Evolutionary conservation across 2,888 invertebrate genomes (phyloP), one percentile per base, ranked within the genome.

Genomic region (Protodeltote pygarga): DNA sequence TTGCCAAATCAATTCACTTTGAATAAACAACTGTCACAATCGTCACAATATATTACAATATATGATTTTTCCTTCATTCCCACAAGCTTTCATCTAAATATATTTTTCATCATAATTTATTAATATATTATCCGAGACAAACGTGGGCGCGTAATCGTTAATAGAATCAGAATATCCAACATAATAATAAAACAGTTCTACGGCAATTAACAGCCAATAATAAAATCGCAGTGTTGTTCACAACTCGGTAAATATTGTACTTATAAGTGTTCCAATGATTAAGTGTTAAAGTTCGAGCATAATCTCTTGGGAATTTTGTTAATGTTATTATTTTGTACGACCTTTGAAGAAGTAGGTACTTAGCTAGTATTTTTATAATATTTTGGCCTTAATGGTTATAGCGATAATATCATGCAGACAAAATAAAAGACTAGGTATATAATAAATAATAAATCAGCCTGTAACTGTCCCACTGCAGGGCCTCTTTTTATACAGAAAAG

Each of bases 111-210:
- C n/a, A 20, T 17, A 14, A 20, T 24, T 24, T 35, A 47, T 38
- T 54, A 47, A 41, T 48, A n/a, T n/a, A n/a, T n/a, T n/a, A n/a
- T 55, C 16, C 31, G 14, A 10, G 23, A 21, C 31, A 14, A 13
- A 38, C 9, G 33, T 34, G 31, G 23, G 33, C 38, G 40, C 16
- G 27, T 16, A 16, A 25, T 27, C 41, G 20, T 20, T 49, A 62
- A 55, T 62, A 44, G 49, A 48, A 42, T 42, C 48, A 29, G 63
- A 48, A 55, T 38, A 33, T 25, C 27, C 3, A 4, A 14, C 24
- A 52, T 13, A 61, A 48, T 62, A 39, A 48, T 29, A 54, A 16
- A 13, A 24, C 13, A 62, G 20, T 20, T 20, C 9, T 14, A 37
- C 24, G 24, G 2, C 23, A 62, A 54, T 58, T 62, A 41, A 21